phyloP scores from a whole-genome alignment of 2,113 vertebrate genomes.

The Rattus rattus region DNA sequence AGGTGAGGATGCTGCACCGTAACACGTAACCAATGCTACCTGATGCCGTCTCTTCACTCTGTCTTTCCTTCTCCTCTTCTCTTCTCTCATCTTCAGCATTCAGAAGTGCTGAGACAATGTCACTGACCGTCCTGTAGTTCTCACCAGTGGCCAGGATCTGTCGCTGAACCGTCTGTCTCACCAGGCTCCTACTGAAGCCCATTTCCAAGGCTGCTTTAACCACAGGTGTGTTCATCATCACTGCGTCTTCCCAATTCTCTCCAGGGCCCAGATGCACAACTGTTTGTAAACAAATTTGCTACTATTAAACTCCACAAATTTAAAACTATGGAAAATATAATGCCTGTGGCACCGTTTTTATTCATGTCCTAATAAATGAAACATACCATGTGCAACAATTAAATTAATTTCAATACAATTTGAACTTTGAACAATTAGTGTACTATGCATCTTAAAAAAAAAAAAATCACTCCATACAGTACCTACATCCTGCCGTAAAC shows the following conservation, averaged over 20 bases:
- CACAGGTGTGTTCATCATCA: conserved; percentile 97
- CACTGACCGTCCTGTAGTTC: conserved; percentile 95
- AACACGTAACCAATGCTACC: conserved; percentile 84
- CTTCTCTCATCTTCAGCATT: conserved; percentile 95
- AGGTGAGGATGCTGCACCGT: not conserved
- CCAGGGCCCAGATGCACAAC: conserved; percentile 93
- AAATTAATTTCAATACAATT: conserved; percentile 31
- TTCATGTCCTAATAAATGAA: not conserved
- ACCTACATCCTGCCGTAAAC: not conserved
- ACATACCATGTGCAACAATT: not conserved
- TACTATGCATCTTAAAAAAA: not conserved
- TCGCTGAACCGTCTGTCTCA: conserved; percentile 96
- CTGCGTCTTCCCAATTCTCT: conserved; percentile 93
- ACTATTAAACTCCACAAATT: conserved; percentile 58
- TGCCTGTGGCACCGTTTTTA: not conserved
- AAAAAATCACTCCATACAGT: conserved; percentile 5
- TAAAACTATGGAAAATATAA: conserved; percentile 34
- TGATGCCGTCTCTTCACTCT: conserved; percentile 93
- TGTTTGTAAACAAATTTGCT: conserved; percentile 78
- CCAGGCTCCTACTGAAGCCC: conserved; percentile 94
- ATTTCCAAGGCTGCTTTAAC: conserved; percentile 96
- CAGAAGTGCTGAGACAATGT: conserved; percentile 95
- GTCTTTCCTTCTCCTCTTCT: conserved; percentile 94
- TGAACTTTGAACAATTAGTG: not conserved
- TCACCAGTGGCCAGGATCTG: conserved; percentile 96